Conservation (phyloP, 2,113 vertebrate genomes). For the Crocuta crocuta region DNA sequence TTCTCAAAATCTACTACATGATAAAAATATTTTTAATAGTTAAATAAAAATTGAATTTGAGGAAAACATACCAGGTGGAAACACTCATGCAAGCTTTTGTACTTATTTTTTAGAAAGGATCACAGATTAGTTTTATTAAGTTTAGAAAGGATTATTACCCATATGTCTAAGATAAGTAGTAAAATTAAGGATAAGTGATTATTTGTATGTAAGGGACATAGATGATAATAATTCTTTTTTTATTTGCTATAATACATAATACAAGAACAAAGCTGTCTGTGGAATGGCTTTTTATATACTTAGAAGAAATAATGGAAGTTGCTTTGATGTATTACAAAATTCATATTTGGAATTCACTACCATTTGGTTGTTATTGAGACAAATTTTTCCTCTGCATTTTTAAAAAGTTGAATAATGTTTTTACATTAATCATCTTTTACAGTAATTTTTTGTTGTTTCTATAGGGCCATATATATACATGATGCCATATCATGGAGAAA, state of each 20-base stretch:
- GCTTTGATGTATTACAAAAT: background rate
- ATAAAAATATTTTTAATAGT: slow-evolving; percentile 25
- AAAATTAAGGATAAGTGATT: slow-evolving; percentile 8
- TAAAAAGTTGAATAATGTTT: background rate
- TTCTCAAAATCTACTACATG: background rate
- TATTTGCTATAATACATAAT: background rate
- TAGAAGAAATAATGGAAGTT: background rate
- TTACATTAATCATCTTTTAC: background rate
- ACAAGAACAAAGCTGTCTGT: background rate
- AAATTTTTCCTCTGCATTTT: background rate
- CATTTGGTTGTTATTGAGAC: background rate
- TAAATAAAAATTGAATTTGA: background rate
- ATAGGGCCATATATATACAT: background rate
- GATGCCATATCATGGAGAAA: background rate
- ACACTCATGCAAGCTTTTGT: background rate
- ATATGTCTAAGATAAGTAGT: background rate
- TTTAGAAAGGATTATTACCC: slow-evolving; percentile 38
- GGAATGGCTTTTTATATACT: background rate
- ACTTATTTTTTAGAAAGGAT: slow-evolving; percentile 10
- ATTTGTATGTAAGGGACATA: background rate
- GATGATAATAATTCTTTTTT: background rate
- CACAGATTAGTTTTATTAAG: background rate
- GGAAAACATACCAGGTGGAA: background rate
- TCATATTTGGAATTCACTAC: background rate
- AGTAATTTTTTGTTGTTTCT: background rate